phyloP scores from a whole-genome alignment of 2,113 vertebrate species.

The Poeciliopsis turrubarensis region DNA sequence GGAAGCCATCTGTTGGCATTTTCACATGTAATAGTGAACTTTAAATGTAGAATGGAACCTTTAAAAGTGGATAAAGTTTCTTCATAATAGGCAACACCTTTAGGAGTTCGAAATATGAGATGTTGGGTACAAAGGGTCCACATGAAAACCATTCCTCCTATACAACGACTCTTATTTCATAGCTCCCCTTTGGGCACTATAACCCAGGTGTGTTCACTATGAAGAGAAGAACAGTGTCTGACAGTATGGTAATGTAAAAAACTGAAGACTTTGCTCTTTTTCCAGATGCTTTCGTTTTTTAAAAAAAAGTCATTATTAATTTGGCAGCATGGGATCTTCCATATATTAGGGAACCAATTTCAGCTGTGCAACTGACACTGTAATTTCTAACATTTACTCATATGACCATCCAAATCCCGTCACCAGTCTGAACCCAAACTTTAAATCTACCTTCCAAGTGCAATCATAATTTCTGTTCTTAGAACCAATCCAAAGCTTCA shows the following conservation, averaged over 20 bases:
- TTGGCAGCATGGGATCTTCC: slow-evolving; percentile 36
- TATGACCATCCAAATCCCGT: slow-evolving; percentile 27
- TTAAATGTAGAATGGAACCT: neutral
- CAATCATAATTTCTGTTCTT: slow-evolving; percentile 28
- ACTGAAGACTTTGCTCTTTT: slow-evolving; percentile 40
- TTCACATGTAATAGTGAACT: neutral
- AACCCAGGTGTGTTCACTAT: slow-evolving; percentile 48
- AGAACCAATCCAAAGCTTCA: slow-evolving; percentile 36
- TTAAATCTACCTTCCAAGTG: slow-evolving; percentile 54
- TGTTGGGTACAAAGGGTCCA: neutral
- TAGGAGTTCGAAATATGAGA: slow-evolving; percentile 4
- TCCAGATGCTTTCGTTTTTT: slow-evolving; percentile 53
- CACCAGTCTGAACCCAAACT: slow-evolving; percentile 31
- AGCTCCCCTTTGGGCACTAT: slow-evolving; percentile 15
- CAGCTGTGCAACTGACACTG: slow-evolving; percentile 40
- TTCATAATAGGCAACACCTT: neutral
- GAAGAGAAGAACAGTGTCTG: slow-evolving; percentile 16
- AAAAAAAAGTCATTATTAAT: slow-evolving; percentile 58
- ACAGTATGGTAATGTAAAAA: slow-evolving; percentile 18
- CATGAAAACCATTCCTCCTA: slow-evolving; percentile 2
- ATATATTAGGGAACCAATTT: slow-evolving; percentile 37
- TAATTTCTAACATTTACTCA: slow-evolving; percentile 48
- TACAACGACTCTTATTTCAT: slow-evolving; percentile 1
- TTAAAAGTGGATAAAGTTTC: neutral
- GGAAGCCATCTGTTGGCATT: neutral